Base-by-base conservation (phyloP, 2,888 invertebrate species). In the Drosophila villosipedis region DNA sequence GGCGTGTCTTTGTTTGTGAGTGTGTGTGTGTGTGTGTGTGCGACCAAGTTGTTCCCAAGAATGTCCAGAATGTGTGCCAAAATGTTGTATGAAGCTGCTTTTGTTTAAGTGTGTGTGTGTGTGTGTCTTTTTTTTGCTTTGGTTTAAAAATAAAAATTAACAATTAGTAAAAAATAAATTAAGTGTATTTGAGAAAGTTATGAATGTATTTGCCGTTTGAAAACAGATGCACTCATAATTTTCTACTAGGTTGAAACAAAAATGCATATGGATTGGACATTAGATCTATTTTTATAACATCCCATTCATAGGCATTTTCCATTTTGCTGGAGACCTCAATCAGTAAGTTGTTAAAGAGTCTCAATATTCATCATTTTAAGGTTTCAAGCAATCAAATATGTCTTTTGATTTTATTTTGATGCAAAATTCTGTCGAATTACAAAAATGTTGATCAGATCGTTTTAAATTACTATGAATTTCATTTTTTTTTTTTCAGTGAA, bases 91-190 rank as follows among this genome's bases (percentile, higher is more conserved):
- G 72, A 55, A 61, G 78, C 60, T 60, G 73, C 41, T 61, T 57
- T 69, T 39, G 19, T 31, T 65, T 65, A 30, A n/a, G n/a, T 70
- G 41, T 59, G 53, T 50, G 41, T 28, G 16, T 22, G 14, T 43
- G 10, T 14, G 43, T 39, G 9, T 47, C 54, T 53, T 57, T 57
- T 57, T 30, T 68, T 52, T 63, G 78, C 80, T 84, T 82, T 76
- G 73, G 55, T 84, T 87, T 55, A 75, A 62, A 82, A 82, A 87
- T 75, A 84, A 85, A 86, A 84, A 87, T 64, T 66, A 60, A 57
- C 66, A 74, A 90, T 90, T 89, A 84, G 82, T 89, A 72, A 61
- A 41, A 50, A 55, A 9, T 55, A 61, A 72, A 68, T 55, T 19
- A 66, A 68, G 53, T 68, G 54, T 22, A 55, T 35, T 33, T 30